Conservation (phyloP, 2,888 invertebrate genomes). For the Xylophagus ater region DNA sequence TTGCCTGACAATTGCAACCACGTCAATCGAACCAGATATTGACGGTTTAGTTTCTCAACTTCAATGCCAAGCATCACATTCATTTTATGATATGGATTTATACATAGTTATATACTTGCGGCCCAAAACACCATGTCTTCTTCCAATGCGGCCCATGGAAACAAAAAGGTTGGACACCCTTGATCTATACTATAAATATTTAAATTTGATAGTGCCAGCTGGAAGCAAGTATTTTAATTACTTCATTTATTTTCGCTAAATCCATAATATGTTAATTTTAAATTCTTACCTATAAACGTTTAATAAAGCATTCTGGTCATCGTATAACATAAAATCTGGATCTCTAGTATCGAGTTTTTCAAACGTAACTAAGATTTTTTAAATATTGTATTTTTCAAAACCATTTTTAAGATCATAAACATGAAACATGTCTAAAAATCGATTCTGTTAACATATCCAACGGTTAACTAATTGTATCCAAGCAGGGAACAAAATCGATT, state of each 20-base stretch:
- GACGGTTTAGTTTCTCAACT: too few relatives aligned
- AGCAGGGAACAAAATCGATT: conserved; percentile 77
- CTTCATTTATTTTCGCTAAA: background rate
- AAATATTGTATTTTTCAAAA: conserved; percentile 63
- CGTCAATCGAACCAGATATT: too few relatives aligned
- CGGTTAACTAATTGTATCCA: conserved; percentile 66
- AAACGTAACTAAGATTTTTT: conserved; percentile 58
- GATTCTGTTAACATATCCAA: conserved; percentile 30
- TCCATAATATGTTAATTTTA: background rate
- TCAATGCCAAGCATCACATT: too few relatives aligned
- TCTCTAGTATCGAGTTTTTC: conserved; percentile 74
- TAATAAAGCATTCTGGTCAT: conserved; percentile 64
- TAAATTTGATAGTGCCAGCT: too few relatives aligned
- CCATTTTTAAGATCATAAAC: conserved; percentile 60
- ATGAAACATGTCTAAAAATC: conserved; percentile 86
- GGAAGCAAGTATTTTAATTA: too few relatives aligned
- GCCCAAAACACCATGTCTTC: too few relatives aligned
- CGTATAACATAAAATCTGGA: conserved; percentile 87
- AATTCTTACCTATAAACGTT: conserved; percentile 72
- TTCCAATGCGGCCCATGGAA: too few relatives aligned
- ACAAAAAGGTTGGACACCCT: too few relatives aligned
- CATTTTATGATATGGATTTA: too few relatives aligned
- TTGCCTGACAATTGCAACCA: too few relatives aligned
- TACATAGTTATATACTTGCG: too few relatives aligned
- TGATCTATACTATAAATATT: too few relatives aligned